Conservation (phyloP, 2,888 invertebrate species). For the Parthenolecanium corni region DNA sequence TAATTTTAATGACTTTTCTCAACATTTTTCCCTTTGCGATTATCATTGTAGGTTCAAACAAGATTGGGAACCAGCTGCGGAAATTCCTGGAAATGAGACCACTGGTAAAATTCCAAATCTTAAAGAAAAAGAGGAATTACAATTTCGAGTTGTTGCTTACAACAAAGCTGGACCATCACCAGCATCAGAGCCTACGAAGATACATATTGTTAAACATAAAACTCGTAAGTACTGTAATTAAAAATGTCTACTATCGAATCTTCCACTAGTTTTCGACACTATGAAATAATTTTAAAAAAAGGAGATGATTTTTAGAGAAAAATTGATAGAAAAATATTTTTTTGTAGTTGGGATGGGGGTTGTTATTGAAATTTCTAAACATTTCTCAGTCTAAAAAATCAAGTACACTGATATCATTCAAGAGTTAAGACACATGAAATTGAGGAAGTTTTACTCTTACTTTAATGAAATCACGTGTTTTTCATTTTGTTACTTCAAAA, state of each 20-base stretch:
- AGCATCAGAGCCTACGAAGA: slow-evolving; percentile 79
- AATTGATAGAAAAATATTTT: too few species aligned
- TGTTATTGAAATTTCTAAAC: too few species aligned
- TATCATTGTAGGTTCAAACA: slow-evolving; percentile 46
- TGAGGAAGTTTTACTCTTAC: too few species aligned
- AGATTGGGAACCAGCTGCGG: slow-evolving; percentile 81
- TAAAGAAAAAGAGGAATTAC: slow-evolving; percentile 81
- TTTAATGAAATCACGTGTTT: too few species aligned
- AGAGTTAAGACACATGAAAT: too few species aligned
- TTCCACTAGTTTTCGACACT: background rate
- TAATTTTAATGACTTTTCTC: too few species aligned
- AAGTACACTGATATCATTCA: too few species aligned
- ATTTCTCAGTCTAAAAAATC: too few species aligned
- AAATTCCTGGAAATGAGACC: slow-evolving; percentile 62
- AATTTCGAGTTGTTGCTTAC: slow-evolving; percentile 81
- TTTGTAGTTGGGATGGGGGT: too few species aligned
- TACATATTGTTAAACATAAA: slow-evolving; percentile 78
- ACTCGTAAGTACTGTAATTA: slow-evolving; percentile 54
- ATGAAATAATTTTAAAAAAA: background rate
- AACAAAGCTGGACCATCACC: slow-evolving; percentile 87
- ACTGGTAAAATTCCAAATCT: slow-evolving; percentile 71
- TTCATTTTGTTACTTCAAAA: too few species aligned
- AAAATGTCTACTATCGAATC: background rate
- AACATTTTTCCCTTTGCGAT: background rate
- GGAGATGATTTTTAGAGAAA: too few species aligned